Conservation (phyloP, 2,797 vertebrate genomes). For the Hemitrygon akajei region DNA sequence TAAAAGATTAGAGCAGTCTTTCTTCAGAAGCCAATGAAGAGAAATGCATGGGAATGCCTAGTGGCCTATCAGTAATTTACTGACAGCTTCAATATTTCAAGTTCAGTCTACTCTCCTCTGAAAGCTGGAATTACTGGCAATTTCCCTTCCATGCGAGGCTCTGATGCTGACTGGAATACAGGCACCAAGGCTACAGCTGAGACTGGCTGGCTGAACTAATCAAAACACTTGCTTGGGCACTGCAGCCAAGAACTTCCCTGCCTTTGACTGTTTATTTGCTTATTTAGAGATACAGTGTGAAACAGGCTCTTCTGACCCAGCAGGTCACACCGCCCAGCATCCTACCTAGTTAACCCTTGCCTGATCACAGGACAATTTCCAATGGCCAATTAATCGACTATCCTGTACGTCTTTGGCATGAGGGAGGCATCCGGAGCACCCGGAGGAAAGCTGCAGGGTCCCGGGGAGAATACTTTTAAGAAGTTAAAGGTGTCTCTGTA, state of each 20-base stretch:
- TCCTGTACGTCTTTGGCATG: no score
- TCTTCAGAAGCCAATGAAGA: neutral
- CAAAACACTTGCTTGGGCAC: neutral
- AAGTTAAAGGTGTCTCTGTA: neutral
- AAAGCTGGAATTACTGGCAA: neutral
- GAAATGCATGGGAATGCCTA: neutral
- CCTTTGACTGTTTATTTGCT: neutral
- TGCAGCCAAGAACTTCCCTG: neutral
- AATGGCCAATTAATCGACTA: no score
- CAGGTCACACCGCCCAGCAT: no score
- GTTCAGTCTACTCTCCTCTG: neutral
- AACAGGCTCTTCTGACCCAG: no score
- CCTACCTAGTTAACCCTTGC: no score
- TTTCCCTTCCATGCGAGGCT: neutral
- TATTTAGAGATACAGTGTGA: no score
- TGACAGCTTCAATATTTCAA: neutral
- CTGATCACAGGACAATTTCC: no score
- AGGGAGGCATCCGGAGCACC: no score
- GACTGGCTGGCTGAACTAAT: neutral
- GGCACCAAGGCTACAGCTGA: neutral
- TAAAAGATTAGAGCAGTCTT: neutral
- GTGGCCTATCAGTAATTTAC: neutral
- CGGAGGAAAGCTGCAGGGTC: no score
- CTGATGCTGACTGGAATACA: neutral
- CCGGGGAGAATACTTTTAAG: neutral